A percentile compares a stretch with the other conserved stretches of the same genome.
Evolutionary conservation across 2,797 vertebrate genomes (phyloP).

Genomic region (Lophius americanus): DNA sequence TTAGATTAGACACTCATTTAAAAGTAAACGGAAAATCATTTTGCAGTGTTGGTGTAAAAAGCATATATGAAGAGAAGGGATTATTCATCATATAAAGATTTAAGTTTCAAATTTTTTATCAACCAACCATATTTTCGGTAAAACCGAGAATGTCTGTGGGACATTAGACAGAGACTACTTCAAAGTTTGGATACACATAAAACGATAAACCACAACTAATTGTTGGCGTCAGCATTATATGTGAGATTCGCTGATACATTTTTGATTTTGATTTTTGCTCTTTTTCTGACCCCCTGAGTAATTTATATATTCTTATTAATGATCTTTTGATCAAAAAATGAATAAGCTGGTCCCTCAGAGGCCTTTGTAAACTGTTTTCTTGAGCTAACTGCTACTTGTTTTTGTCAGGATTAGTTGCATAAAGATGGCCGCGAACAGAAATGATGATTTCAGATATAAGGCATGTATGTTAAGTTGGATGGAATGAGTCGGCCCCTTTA

Average conservation of each 20-base stretch:
- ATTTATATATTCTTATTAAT: background rate
- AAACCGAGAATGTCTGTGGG: too few species aligned
- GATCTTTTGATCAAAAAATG: background rate
- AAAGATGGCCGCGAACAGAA: slow-evolving; percentile 13
- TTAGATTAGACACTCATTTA: too few species aligned
- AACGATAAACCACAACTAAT: background rate
- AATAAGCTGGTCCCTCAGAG: background rate
- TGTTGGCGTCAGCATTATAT: background rate
- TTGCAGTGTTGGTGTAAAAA: too few species aligned
- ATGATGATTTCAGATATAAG: slow-evolving; percentile 10
- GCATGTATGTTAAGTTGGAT: slow-evolving; percentile 25
- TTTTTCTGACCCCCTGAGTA: background rate
- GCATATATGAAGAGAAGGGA: too few species aligned
- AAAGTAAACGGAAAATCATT: too few species aligned
- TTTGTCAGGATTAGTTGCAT: slow-evolving; percentile 29
- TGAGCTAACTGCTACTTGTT: slow-evolving; percentile 10
- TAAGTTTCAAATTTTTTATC: too few species aligned
- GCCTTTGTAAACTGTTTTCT: slow-evolving; percentile 33
- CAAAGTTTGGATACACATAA: background rate
- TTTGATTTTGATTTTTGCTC: slow-evolving; percentile 2
- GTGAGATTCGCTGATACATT: background rate
- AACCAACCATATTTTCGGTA: too few species aligned
- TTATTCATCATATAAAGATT: too few species aligned
- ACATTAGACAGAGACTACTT: too few species aligned
- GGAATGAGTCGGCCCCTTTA: slow-evolving; percentile 79